phyloP scores from a whole-genome alignment of 2,113 vertebrate species.

The Eidolon helvum region DNA sequence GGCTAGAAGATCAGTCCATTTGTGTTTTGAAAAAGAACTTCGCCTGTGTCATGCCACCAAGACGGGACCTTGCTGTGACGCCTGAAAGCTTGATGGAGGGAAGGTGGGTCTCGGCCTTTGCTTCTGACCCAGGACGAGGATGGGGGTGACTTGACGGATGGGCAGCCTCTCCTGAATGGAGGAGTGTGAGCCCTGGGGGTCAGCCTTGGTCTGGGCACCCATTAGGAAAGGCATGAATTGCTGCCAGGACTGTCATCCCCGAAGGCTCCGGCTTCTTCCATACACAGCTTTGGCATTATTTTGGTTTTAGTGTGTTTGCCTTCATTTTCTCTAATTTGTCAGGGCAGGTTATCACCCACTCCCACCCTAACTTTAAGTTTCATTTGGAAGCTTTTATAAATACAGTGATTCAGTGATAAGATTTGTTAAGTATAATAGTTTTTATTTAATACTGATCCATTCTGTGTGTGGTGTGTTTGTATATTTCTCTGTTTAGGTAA shows the following conservation, averaged over 20 bases:
- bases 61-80: neutral
- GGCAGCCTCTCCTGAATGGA: neutral
- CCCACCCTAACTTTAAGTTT: neutral
- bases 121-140: neutral
- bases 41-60: fast-evolving
- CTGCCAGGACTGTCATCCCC: neutral
- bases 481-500: neutral
- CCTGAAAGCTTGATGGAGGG: neutral
- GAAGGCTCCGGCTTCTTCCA: neutral
- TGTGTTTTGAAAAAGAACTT: neutral
- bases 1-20: neutral
- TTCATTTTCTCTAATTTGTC: neutral
- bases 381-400: neutral
- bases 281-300: neutral
- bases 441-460: neutral
- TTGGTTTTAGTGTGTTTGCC: neutral
- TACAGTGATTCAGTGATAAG: neutral
- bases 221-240: neutral
- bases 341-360: too few species aligned
- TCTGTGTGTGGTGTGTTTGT: neutral
- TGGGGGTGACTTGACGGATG: neutral
- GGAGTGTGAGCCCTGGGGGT: neutral
- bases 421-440: neutral
- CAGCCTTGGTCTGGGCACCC: neutral
- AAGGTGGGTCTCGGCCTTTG: neutral